Conservation (phyloP, 1,140 invertebrate species). For the Orchestia grillus region DNA sequence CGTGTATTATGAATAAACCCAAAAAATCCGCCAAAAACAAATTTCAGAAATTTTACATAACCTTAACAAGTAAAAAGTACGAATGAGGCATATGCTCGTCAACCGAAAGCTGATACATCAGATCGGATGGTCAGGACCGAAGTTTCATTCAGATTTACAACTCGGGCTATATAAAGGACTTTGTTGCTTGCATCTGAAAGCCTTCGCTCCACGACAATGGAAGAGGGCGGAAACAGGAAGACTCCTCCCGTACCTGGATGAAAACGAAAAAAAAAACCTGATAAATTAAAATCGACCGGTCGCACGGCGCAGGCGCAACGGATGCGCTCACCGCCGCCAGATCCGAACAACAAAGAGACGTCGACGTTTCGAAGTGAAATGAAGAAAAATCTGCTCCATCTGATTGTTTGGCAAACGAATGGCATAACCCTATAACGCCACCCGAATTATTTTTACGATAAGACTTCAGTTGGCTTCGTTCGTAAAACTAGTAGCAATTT, state of each 20-base stretch:
- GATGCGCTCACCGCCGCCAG: not conserved
- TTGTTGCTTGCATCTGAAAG: not conserved
- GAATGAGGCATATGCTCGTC: too few relatives aligned
- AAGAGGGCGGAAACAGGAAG: not conserved
- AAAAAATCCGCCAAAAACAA: too few relatives aligned
- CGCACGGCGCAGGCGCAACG: not conserved
- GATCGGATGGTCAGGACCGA: not conserved
- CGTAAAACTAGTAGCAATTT: too few relatives aligned
- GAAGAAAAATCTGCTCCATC: not conserved
- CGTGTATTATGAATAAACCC: too few relatives aligned
- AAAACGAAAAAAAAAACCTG: not conserved
- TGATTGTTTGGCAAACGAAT: too few relatives aligned
- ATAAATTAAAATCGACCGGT: constrained; percentile 35
- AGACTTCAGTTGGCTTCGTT: too few relatives aligned
- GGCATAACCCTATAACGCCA: too few relatives aligned
- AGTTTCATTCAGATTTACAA: not conserved
- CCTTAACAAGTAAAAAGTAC: too few relatives aligned
- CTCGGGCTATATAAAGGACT: not conserved
- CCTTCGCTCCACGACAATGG: not conserved
- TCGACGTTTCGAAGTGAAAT: not conserved
- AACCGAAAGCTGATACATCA: not conserved
- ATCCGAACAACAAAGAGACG: not conserved
- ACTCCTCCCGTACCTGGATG: constrained; percentile 16
- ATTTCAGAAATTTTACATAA: too few relatives aligned
- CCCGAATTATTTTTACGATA: too few relatives aligned